Evolutionary conservation across 2,113 vertebrate genomes (phyloP).

Genomic region (Cynopterus brachyotis): DNA sequence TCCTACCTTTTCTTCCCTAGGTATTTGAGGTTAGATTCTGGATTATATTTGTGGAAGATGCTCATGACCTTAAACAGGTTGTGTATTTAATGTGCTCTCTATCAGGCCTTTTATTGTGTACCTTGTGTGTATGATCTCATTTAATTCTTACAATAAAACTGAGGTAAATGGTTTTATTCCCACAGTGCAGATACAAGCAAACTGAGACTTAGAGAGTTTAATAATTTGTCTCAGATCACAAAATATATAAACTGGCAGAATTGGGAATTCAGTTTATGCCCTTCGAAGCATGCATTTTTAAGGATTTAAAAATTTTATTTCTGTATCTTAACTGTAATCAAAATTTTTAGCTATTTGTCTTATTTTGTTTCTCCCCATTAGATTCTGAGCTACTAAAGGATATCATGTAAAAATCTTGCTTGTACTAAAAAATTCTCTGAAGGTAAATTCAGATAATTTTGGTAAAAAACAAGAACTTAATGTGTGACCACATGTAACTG

Average conservation of each 20-base stretch:
- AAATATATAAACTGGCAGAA: neutral
- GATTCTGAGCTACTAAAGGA: neutral
- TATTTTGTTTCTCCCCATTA: neutral
- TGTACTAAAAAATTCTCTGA: neutral
- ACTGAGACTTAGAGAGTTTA: neutral
- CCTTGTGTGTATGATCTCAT: neutral
- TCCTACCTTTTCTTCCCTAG: neutral
- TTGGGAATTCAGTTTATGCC: neutral
- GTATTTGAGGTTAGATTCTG: neutral
- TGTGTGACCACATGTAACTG: neutral
- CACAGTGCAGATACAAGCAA: neutral
- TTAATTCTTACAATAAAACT: neutral
- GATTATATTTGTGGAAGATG: neutral
- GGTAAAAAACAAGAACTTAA: neutral
- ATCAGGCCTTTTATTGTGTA: neutral
- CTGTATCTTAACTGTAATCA: neutral
- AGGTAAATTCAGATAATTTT: neutral
- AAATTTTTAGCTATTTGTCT: neutral
- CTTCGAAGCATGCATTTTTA: constrained; percentile 28
- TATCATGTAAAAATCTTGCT: neutral
- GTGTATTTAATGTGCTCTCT: neutral
- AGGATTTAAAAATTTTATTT: neutral
- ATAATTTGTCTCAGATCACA: neutral
- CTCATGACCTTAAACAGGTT: neutral
- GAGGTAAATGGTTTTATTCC: neutral